A percentile compares a stretch with the other conserved stretches of the same genome.
Conservation (phyloP, 2,113 vertebrate species). For the Anser brachyrhynchus region DNA sequence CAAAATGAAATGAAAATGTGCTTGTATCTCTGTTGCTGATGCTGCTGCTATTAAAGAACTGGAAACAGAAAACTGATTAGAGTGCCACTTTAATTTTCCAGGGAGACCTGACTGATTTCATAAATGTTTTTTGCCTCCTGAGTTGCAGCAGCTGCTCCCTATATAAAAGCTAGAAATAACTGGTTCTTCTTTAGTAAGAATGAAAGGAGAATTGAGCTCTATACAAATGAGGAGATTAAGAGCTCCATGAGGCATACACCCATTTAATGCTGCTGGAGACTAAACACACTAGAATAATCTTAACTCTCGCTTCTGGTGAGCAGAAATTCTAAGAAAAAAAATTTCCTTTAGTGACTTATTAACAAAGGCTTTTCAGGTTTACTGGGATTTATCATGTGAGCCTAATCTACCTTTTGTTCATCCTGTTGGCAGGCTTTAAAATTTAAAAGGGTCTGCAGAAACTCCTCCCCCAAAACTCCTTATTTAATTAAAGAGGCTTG, state of each 20-base stretch:
- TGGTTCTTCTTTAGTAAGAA: neutral
- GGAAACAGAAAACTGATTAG: neutral
- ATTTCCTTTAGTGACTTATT: constrained; percentile 64
- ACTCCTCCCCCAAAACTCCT: constrained; percentile 25
- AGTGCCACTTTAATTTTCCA: neutral
- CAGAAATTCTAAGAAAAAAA: constrained; percentile 29
- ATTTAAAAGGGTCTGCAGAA: constrained; percentile 60
- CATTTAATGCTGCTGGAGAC: constrained; percentile 41
- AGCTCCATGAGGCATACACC: constrained; percentile 38
- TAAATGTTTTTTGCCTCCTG: neutral
- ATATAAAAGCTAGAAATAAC: constrained; percentile 37
- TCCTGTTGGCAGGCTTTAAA: constrained; percentile 62
- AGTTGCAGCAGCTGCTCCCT: constrained; percentile 25
- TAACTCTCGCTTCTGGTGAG: constrained; percentile 32
- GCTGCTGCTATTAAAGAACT: neutral
- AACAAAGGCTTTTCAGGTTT: constrained; percentile 69
- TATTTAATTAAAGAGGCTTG: constrained; percentile 67
- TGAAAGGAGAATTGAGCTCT: constrained; percentile 47
- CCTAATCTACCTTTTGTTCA: constrained; percentile 73
- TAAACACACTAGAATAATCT: constrained; percentile 38
- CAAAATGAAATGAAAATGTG: neutral
- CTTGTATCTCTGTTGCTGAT: neutral
- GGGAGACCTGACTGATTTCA: neutral
- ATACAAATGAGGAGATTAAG: constrained; percentile 67
- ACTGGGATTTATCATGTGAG: constrained; percentile 67